A percentile compares a stretch with the other conserved stretches of the same genome.
phyloP scores from a whole-genome alignment of 2,797 vertebrate species.

The Tamandua tetradactyla region DNA sequence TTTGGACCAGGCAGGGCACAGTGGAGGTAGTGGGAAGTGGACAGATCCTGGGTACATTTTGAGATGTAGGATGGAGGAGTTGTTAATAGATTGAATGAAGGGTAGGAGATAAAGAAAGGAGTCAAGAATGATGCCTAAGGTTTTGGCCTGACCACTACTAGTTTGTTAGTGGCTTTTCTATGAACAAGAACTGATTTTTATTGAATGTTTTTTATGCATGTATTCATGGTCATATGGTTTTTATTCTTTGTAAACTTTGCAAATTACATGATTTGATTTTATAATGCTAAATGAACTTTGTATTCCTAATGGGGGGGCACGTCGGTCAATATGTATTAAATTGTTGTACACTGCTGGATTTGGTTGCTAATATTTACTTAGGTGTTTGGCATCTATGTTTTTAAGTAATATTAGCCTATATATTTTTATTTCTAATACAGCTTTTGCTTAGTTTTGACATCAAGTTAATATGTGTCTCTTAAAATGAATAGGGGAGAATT shows the following conservation, averaged over 20 bases:
- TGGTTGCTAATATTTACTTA: neutral
- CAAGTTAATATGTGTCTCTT: neutral
- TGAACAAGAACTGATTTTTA: slow-evolving; percentile 23
- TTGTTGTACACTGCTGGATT: neutral
- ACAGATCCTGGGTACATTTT: neutral
- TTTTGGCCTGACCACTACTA: neutral
- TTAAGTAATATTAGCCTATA: neutral
- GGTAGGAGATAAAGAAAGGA: neutral
- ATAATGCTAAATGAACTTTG: slow-evolving; percentile 38
- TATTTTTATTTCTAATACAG: neutral
- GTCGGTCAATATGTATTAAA: neutral
- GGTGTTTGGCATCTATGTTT: neutral
- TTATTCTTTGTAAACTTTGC: neutral
- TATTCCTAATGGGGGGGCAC: neutral
- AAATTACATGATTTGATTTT: slow-evolving; percentile 37
- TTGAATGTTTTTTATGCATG: neutral
- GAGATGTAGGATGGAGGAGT: neutral
- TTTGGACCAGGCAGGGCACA: neutral
- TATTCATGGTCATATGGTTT: neutral
- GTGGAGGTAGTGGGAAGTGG: neutral
- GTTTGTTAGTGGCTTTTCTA: neutral
- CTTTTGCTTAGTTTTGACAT: neutral
- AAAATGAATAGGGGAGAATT: neutral
- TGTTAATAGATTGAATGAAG: neutral
- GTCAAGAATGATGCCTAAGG: neutral